Conservation (phyloP, 2,797 vertebrate species). For the Melanotaenia maccullochi region DNA sequence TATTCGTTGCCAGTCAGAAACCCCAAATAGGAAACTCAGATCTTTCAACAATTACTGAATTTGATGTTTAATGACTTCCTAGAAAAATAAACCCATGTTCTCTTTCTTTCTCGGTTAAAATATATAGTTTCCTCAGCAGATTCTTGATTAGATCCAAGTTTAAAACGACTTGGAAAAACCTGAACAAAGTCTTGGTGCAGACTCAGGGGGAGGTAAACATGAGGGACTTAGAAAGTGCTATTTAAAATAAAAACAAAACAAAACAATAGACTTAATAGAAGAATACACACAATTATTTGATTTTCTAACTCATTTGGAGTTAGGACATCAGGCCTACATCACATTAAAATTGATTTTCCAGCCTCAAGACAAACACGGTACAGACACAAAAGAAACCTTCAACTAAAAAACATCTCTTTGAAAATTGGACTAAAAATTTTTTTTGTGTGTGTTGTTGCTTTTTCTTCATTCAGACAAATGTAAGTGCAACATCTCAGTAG, state of each 20-base stretch:
- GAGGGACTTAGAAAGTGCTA: no score
- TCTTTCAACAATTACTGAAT: not conserved
- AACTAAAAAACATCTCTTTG: not conserved
- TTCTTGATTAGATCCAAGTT: no score
- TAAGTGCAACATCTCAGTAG: slow-evolving; percentile 13
- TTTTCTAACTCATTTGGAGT: not conserved
- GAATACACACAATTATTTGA: not conserved
- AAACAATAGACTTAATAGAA: not conserved
- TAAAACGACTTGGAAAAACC: not conserved
- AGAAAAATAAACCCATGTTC: not conserved
- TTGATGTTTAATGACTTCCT: not conserved
- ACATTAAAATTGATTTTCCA: not conserved
- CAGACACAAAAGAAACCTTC: not conserved
- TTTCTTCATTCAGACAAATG: slow-evolving; percentile 14
- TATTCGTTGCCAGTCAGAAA: no score
- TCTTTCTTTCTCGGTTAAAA: not conserved
- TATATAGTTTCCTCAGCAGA: not conserved
- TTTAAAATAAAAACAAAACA: no score
- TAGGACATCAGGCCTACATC: not conserved
- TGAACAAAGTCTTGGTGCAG: no score
- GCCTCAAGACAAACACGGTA: not conserved
- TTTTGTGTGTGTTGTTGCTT: not conserved
- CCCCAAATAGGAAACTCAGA: not conserved
- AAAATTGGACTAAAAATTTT: not conserved
- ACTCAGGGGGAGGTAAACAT: no score